Base-by-base conservation (phyloP, 2,888 invertebrate species). In the Drosophila atripex region DNA sequence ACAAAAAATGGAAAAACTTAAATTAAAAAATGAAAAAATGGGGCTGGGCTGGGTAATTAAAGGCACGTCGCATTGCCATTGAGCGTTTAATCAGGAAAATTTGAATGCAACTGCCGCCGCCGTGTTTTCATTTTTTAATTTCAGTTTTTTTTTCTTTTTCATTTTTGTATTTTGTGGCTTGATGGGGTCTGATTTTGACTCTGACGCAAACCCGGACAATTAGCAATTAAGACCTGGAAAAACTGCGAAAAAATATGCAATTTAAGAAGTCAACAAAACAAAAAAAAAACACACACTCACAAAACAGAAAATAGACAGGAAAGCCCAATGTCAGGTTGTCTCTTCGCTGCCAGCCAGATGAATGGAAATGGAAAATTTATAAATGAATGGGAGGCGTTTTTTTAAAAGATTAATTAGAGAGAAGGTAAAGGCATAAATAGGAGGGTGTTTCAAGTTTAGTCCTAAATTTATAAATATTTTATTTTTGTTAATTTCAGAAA, bases 21-120 rank as follows among this genome's bases (percentile, higher is more conserved):
- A 41, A 23, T 46, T n/a, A 32, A 46, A 16, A 14, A 25, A 25
- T 7, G 32, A 58, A 12, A 55, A 50, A 23, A n/a, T 16, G 25
- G 32, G 4, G 43, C 49, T 28, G 65, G 58, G 56, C 65, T 64
- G 74, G 66, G 75, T 79, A 82, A 82, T 85, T 85, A 82, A 78
- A 82, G 70, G 59, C 85, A 85, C 82, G 82, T 82, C 79, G 85
- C 85, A 71, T 63, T 82, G 71, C 85, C 85, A 82, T 82, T 85
- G 85, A 85, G 59, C 66, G 64, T 71, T 82, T 85, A 82, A 82
- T 85, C 73, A 85, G 82, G 73, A 77, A 82, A 82, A 82, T 82
- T 82, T 82, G 85, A 82, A 82, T 82, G 85, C 82, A 85, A 73
- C 75, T 61, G 60, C 77, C 54, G 53, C 14, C 52, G 35, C 32